These are phyloP conservation scores for Heliconius melpomene DNA, from an alignment of 1,140 invertebrate genomes.

Conservation along the genomic window DNA sequence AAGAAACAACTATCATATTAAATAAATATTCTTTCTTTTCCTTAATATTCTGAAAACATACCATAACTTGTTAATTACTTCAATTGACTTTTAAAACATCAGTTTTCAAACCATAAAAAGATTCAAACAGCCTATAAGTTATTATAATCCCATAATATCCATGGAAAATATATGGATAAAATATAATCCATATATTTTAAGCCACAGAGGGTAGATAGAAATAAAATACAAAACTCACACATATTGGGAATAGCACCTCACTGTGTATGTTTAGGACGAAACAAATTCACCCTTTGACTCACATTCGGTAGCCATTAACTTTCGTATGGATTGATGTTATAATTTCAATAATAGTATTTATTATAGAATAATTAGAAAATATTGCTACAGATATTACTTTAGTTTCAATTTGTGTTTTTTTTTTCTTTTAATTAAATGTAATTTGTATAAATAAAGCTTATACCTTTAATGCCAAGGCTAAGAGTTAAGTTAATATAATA, in stretches of 20 bases:
- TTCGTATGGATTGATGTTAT: background rate
- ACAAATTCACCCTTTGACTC: conserved; percentile 14
- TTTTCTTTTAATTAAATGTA: too few relatives aligned
- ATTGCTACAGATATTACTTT: too few relatives aligned
- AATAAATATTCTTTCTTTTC: too few relatives aligned
- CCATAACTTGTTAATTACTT: background rate
- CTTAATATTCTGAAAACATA: background rate
- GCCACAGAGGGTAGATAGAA: conserved; percentile 16
- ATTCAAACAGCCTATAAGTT: background rate
- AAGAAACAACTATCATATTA: too few relatives aligned
- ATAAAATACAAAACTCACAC: conserved; percentile 21
- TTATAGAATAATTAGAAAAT: too few relatives aligned
- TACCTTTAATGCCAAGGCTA: too few relatives aligned
- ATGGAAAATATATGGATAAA: conserved; percentile 1
- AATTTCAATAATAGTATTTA: too few relatives aligned
- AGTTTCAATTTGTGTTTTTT: too few relatives aligned
- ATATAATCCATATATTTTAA: conserved; percentile 21
- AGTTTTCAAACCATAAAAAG: background rate
- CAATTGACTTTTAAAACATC: background rate
- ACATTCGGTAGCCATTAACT: conserved; percentile 1
- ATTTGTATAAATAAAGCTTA: too few relatives aligned
- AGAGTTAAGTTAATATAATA: too few relatives aligned
- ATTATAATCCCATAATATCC: conserved; percentile 1
- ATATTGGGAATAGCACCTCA: conserved; percentile 19
- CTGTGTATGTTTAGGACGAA: conserved; percentile 23